Evolutionary conservation across 2,113 vertebrate species (phyloP), one percentile per base, ranked within the genome.

Genomic region (Cnemophilus loriae): DNA sequence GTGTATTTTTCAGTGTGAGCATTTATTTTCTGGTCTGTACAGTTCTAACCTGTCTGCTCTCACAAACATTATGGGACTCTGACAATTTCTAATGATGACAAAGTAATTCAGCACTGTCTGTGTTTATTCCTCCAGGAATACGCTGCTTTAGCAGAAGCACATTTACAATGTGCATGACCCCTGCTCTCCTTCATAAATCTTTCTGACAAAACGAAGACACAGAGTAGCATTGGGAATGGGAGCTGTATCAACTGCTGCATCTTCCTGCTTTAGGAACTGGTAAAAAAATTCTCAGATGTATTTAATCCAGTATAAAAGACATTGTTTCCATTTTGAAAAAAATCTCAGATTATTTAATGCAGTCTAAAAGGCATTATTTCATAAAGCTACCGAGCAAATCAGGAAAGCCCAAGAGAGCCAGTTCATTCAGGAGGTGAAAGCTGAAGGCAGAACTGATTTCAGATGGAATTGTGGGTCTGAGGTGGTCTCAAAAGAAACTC

Each of bases 41-140:
- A 53, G 64, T 41, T 93, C 93, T 94, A 97, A 55, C 75, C 67
- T 80, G 86, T 92, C 78, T 96, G 78, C 83, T 97, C 90, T 68
- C 71, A 88, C 4, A 1, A 89, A 70, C 64, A 37, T 80, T 81
- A 87, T 71, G 78, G 74, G 76, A 33, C 67, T 86, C 41, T n/a
- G 37, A 67, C 60, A 59, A 53, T 84, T 96, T 84, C 90, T 92
- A 91, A 80, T 55, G 89, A 96, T 88, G 94, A 95, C 96, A 95
- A 97, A 94, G 60, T 94, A 82, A 97, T 95, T 97, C 95, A 95
- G 89, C 71, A 67, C 90, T 84, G 96, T 96, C 83, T 92, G 63
- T 96, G 78, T 91, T 95, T 93, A 53, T 91, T 95, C 85, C 95
- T 73, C 32, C 50, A 93, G 96, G 93, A 74, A 87, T 83, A 95